Base-by-base conservation (phyloP, 2,888 invertebrate genomes). In the Stenoptilia bipunctidactyla region DNA sequence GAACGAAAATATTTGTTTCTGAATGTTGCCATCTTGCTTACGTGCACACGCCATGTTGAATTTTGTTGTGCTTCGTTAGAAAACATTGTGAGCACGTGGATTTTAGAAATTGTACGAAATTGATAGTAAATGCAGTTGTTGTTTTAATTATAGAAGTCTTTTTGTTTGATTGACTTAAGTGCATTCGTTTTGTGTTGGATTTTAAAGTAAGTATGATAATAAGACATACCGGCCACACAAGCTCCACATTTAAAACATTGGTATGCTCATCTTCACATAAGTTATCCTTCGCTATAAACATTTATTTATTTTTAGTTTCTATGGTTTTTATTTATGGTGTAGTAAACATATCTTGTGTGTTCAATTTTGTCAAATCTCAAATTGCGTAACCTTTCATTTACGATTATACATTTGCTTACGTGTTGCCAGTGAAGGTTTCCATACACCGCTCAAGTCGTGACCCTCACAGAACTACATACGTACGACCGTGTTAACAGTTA, bases 11-110 rank as follows among this genome's bases (percentile, higher is more conserved):
- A 48, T 38, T 40, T 41, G 47, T 44, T 49, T 49, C 43, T 46
- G 45, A 45, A 61, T 58, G 64, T 67, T 72, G 65, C 66, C 68
- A 66, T 52, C 54, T 48, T 56, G 52, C 43, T 12, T 30, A 30
- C 12, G 30, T 46, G 51, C 15, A 33, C 40, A 53, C 85, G 89
- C 89, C 89, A 89, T 89, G 85, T 89, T 89, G 88, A 77, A 82
- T 85, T 82, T 83, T 84, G 77, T 76, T 85, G 85, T 85, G 83
- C 82, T 66, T 79, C 65, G 76, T 58, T 68, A 54, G 75, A 88
- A 87, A 88, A 88, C 88, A 88, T 86, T 87, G 86, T 84, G 85
- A 87, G 88, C 88, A 88, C 89, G 89, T 89, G 89, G 88, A 88
- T 74, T 62, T 77, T 73, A 58, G 71, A 69, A 61, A 61, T 62